phyloP scores from a whole-genome alignment of 2,113 vertebrate species.

The Trematomus loennbergii region DNA sequence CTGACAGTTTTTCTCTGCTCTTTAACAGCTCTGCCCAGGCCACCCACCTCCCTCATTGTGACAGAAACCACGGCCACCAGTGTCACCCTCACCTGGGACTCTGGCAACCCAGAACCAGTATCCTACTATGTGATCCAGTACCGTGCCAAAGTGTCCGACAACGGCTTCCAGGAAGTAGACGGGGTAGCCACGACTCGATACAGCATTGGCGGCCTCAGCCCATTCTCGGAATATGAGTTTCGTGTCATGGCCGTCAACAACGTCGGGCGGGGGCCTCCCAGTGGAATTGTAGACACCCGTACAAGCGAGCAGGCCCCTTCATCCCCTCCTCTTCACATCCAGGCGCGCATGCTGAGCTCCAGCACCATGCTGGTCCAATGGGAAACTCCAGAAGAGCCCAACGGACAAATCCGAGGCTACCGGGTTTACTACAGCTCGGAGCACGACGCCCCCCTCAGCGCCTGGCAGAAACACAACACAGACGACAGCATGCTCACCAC shows the following conservation, averaged over 20 bases:
- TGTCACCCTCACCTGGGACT: conserved; percentile 97
- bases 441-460: conserved; percentile 84
- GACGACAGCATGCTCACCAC: conserved; percentile 92
- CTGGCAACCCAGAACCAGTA: conserved; percentile 93
- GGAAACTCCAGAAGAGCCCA: conserved; percentile 96
- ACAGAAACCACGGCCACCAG: conserved; percentile 99
- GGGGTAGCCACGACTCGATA: conserved; percentile 98
- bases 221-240: conserved; percentile 95
- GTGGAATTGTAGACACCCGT: conserved; percentile 87
- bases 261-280: conserved; percentile 92
- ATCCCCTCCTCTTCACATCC: conserved; percentile 91
- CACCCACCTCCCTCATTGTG: conserved; percentile 90
- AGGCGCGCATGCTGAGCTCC: conserved; percentile 93
- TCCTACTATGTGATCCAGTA: conserved; percentile 97
- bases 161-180: conserved; percentile 95
- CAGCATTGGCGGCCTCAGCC: conserved; percentile 97
- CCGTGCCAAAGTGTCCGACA: conserved; percentile 83
- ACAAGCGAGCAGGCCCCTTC: conserved; percentile 97
- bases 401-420: conserved; percentile 93
- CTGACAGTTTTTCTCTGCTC: conserved; percentile 20
- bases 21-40: conserved; percentile 91
- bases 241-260: conserved; percentile 94
- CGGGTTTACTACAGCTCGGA: conserved; percentile 91
- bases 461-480: conserved; percentile 95
- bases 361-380: conserved; percentile 97